Evolutionary conservation across 2,888 invertebrate species (phyloP), one percentile per base, ranked within the genome.

Genomic region (Lithophane ornitopus): DNA sequence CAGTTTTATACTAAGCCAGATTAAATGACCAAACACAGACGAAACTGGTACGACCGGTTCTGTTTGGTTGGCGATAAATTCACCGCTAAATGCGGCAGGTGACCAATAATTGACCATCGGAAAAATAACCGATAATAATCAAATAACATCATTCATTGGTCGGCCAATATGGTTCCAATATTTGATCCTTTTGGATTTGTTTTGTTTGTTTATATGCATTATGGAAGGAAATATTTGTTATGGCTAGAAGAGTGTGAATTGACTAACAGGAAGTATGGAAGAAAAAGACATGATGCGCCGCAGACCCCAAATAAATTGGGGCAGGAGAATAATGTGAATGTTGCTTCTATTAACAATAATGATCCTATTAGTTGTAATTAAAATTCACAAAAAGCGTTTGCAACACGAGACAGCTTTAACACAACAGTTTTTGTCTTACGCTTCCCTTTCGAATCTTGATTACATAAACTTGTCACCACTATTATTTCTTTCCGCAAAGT

Each of bases 21-120:
- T 84, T 70, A 76, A 72, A 78, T 76, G 65, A 12, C 76, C 74
- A 82, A 84, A 80, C 39, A 71, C 68, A 63, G 70, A 68, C 44
- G 16, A 22, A 74, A 83, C 86, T 71, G 76, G 85, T 83, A 22
- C 0, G 22, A 82, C 88, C 67, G 66, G 86, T 78, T 75, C 12
- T 65, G 65, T 85, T 77, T 70, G 22, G 58, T 26, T 71, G 56
- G 22, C 63, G 19, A 74, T 74, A 82, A 78, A 85, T 80, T 78
- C 46, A 58, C 69, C 39, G 59, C 80, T 61, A 61, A 69, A 78
- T 80, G 14, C 58, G 73, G 46, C 52, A 69, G 62, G 28, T 67
- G 54, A 74, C 62, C 63, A 71, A 70, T 78, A 71, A 70, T 76
- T 67, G 41, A 41, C 11, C 41, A 70, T 68, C 3, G 41, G 16